Base-by-base conservation (phyloP, 92 coral and sea anemone species). In the Epizoanthus rinbou region DNA sequence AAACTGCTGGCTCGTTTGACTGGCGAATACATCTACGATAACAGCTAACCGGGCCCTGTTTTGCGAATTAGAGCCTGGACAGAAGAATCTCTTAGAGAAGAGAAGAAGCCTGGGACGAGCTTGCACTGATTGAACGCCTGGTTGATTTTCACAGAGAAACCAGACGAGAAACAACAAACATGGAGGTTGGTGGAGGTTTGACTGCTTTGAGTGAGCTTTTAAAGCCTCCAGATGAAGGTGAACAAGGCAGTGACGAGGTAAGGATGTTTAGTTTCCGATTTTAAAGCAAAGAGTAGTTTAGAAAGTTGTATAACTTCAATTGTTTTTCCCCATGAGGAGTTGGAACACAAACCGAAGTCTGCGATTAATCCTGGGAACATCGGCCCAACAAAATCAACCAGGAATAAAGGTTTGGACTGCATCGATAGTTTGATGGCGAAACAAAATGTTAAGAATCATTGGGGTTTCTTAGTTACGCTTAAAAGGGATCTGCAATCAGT, bases 311-410 rank as follows among this genome's bases (percentile, higher is more conserved):
- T 79, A 18, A 25, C 6, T 43, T 23, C 62, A 76, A 63, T 80
- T 62, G 2, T 66, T 39, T 54, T 33, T n/a, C 75, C 43, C 28
- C 28, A 41, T 57, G 66, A 87, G 93, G 85, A 84, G 21, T 15
- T 90, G 14, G 75, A 90, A 43, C 35, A 15, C 31, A 35, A 57
- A 28, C 73, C 74, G 16, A 82, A 69, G 69, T 82, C 84, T 1
- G 80, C 58, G 24, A 81, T 73, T 22, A 94, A 88, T 73, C 98
- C 98, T 41, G 95, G 92, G 15, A 86, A 87, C 84, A 91, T 94
- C n/a, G 98, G 98, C 9, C 91, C 98, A 15, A 88, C 90, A 19
- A 93, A 87, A 84, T 80, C 83, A 74, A 67, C 7, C 23, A 53
- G 16, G 67, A 80, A 62, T 11, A 57, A 56, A 86, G 81, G 81